phyloP scores from a whole-genome alignment of 2,888 invertebrate genomes.

The Netelia virgata region DNA sequence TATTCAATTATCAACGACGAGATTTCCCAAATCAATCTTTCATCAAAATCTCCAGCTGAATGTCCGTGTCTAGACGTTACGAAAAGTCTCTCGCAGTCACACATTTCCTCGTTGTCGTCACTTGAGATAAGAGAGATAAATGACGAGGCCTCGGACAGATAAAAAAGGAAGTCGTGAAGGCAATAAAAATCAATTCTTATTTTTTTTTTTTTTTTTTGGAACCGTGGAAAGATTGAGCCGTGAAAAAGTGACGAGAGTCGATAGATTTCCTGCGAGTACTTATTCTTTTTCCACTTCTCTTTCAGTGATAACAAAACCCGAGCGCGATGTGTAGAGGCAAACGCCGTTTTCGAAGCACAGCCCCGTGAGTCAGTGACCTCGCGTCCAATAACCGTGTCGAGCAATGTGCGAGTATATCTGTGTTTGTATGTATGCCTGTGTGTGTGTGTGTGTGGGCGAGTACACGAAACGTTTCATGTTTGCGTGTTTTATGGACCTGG shows the following conservation, averaged over 20 bases:
- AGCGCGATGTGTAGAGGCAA: not conserved
- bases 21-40: too few relatives aligned
- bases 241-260: not conserved
- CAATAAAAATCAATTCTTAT: not conserved
- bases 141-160: not conserved
- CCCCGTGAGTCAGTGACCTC: constrained; percentile 81
- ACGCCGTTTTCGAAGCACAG: constrained; percentile 62
- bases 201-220: too few relatives aligned
- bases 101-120: not conserved
- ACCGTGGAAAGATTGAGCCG: not conserved
- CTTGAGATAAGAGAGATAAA: not conserved
- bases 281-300: not conserved
- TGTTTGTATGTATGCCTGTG: not conserved
- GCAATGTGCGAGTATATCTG: not conserved
- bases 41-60: not conserved
- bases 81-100: not conserved
- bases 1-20: too few relatives aligned
- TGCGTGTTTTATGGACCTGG: constrained; percentile 82
- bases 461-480: constrained; percentile 79
- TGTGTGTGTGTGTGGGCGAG: constrained; percentile 70
- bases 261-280: not conserved
- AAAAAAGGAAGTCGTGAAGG: not conserved
- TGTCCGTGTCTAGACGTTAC: not conserved
- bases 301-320: not conserved
- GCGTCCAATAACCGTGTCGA: constrained; percentile 69